Conservation (phyloP, 2,888 invertebrate genomes). For the Neoscelio sp. region DNA sequence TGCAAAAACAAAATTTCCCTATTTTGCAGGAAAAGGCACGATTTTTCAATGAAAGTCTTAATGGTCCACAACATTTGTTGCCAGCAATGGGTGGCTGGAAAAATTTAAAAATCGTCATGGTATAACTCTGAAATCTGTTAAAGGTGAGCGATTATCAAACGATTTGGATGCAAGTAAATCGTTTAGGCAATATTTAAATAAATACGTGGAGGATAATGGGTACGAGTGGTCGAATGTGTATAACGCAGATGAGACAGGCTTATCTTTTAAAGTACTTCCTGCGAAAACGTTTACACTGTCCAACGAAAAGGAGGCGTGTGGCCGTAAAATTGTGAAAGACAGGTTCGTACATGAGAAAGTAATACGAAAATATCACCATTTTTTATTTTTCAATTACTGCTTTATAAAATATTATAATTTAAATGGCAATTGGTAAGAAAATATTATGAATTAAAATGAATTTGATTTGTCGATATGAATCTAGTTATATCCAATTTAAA, state of each 20-base stretch:
- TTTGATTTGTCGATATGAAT: too few species aligned
- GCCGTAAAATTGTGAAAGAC: conserved; percentile 19
- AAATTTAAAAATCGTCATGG: conserved; percentile 23
- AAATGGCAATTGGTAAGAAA: too few species aligned
- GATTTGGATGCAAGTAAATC: conserved; percentile 9
- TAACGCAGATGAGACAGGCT: conserved; percentile 29
- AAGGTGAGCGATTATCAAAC: conserved; percentile 24
- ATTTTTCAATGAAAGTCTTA: conserved; percentile 16
- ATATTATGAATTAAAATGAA: too few species aligned
- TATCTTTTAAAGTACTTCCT: conserved; percentile 17
- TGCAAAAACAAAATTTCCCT: conserved; percentile 27
- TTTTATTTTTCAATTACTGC: too few species aligned
- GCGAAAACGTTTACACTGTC: conserved; percentile 11
- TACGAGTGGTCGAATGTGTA: conserved; percentile 4
- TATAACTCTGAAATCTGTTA: not conserved
- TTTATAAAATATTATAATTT: too few species aligned
- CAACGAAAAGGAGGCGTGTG: conserved; percentile 8
- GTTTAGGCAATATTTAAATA: not conserved
- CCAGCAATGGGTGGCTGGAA: conserved; percentile 24
- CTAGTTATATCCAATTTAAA: too few species aligned
- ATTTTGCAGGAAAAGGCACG: conserved; percentile 41
- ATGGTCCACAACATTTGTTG: not conserved
- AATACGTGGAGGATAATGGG: not conserved
- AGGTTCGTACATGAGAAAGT: too few species aligned
- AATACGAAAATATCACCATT: too few species aligned